A percentile compares a stretch with the other conserved stretches of the same genome.
Conservation (phyloP, 2,113 vertebrate genomes). For the Daphoenositta chrysoptera region DNA sequence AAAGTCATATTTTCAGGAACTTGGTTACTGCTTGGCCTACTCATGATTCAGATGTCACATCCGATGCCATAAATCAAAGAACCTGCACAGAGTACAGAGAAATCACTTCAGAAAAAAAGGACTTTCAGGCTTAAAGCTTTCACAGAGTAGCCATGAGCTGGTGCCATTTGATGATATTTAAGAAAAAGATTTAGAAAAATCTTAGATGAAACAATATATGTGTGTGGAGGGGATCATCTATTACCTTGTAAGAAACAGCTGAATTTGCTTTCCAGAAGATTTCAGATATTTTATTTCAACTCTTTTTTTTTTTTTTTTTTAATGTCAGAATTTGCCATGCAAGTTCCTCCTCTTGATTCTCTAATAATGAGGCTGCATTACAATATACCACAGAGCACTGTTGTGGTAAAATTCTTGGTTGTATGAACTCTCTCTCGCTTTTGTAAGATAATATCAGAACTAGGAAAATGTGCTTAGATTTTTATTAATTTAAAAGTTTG, state of each 20-base stretch:
- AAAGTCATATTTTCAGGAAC: background rate
- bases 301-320: background rate
- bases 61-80: background rate
- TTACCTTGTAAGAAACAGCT: background rate
- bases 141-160: background rate
- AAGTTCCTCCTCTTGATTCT: background rate
- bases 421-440: background rate
- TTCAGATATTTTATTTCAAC: background rate
- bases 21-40: background rate
- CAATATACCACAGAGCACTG: background rate
- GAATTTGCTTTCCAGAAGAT: background rate
- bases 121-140: background rate
- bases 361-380: background rate
- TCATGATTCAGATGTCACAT: background rate
- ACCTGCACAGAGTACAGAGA: background rate
- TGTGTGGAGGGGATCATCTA: background rate
- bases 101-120: background rate
- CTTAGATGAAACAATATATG: background rate
- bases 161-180: background rate
- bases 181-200: background rate
- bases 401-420: background rate
- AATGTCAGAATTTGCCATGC: background rate
- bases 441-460: background rate
- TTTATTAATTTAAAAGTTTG: background rate
- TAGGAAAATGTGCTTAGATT: conserved; percentile 7